Base-by-base conservation (phyloP, 2,888 invertebrate genomes). In the Agrypnus murinus region DNA sequence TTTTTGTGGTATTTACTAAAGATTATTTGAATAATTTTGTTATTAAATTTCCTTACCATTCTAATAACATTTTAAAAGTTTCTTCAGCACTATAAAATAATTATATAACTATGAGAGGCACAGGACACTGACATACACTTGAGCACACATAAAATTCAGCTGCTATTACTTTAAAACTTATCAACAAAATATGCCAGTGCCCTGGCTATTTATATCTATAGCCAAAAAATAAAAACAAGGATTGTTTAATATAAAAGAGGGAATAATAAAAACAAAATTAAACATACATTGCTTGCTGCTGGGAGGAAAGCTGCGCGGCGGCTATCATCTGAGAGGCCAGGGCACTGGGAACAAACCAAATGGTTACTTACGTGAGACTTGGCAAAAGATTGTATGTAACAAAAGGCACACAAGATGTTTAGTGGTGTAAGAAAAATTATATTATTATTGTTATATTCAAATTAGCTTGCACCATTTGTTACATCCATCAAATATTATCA, bases 301-400 rank as follows among this genome's bases (percentile, higher is more conserved):
- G 95, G 88, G 94, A 92, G 87, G 94, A 94, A 87, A 94, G 92
- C 92, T 95, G 95, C 89, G 93, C 92, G 90, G 92, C 92, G 88
- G 94, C 95, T 91, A 94, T 94, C 95, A 95, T 95, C 94, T 95
- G 95, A 90, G 95, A 93, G 92, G 95, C 95, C 92, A 95, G 95
- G 93, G 95, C 95, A 94, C 95, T 95, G 94, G 92, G 92, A 90
- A 92, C 90, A 90, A 88, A 89, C 81, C 82, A 84, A 82, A 79
- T 73, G 77, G 77, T 82, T 81, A 82, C 81, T 82, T 79, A 79
- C 77, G 76, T 78, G 71, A 71, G 46, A 10, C 12, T 58, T 58
- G 73, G 45, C 66, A 14, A 38, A 40, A 66, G 71, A 69, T 75
- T 65, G 64, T 58, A 43, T 67, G 60, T 62, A 71, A 62, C 67